phyloP scores from a whole-genome alignment of 2,888 invertebrate species.

The Rotaria magnacalcarata region DNA sequence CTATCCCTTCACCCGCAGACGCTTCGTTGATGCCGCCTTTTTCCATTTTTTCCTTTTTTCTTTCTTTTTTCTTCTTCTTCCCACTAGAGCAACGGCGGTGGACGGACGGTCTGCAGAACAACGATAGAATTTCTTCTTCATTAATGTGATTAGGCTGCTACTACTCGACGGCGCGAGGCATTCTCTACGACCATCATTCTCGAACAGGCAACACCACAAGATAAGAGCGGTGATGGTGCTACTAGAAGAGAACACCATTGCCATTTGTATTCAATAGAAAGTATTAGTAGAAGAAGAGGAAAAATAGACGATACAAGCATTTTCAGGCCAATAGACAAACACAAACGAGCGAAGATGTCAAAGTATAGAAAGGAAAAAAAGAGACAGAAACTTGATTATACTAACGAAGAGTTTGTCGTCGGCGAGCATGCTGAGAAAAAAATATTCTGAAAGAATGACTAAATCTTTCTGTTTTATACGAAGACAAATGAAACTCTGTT shows the following conservation, averaged over 20 bases:
- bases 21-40: background rate
- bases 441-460: background rate
- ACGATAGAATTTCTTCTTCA: constrained; percentile 18
- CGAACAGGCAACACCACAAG: constrained; percentile 13
- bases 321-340: background rate
- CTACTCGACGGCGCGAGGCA: background rate
- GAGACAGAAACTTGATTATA: constrained; percentile 11
- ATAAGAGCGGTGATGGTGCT: constrained; percentile 18
- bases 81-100: background rate
- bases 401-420: background rate
- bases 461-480: background rate
- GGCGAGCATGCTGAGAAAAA: background rate
- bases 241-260: background rate
- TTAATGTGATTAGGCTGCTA: constrained; percentile 18
- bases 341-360: constrained; percentile 13
- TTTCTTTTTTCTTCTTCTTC: background rate
- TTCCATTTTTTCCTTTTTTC: background rate
- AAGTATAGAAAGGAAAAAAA: constrained; percentile 9
- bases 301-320: constrained; percentile 18
- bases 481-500: constrained; percentile 1
- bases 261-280: constrained; percentile 16
- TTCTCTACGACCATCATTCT: background rate
- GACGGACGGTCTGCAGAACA: background rate
- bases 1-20: background rate
- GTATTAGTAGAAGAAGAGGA: constrained; percentile 11